A percentile compares a stretch with the other conserved stretches of the same genome.
phyloP scores from a whole-genome alignment of 2,113 vertebrate species.

The Sapayoa aenigma region DNA sequence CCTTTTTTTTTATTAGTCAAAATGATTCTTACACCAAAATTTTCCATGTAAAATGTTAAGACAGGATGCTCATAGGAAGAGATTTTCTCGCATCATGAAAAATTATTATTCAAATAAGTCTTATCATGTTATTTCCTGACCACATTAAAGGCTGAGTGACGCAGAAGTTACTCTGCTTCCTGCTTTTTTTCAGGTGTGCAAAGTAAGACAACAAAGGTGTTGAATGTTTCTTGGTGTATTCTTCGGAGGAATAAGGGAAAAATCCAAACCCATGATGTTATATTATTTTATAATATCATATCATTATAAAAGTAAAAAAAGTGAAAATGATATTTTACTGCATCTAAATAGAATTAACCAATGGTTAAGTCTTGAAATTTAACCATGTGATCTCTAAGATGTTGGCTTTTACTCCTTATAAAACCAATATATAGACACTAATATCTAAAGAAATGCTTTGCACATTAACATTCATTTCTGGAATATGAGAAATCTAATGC shows the following conservation, averaged over 20 bases:
- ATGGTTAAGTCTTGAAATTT: not conserved
- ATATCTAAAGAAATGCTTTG: not conserved
- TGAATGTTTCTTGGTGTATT: not conserved
- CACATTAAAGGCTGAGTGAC: slow-evolving; percentile 11
- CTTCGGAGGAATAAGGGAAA: not conserved
- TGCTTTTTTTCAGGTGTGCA: not conserved
- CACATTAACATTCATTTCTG: not conserved
- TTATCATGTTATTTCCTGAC: slow-evolving; percentile 21
- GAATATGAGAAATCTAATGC: not conserved
- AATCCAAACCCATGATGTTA: not conserved
- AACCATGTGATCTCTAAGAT: not conserved
- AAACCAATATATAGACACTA: not conserved
- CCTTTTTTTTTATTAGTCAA: not conserved
- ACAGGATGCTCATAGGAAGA: not conserved
- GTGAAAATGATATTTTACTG: not conserved
- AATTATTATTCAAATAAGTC: slow-evolving; percentile 50
- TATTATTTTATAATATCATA: not conserved
- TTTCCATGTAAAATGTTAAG: slow-evolving; percentile 14
- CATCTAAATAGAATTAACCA: not conserved
- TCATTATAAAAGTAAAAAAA: not conserved
- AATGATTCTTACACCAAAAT: not conserved
- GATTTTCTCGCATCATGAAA: not conserved
- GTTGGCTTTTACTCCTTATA: not conserved
- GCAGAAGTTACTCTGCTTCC: not conserved
- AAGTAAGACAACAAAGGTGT: not conserved